phyloP scores from a whole-genome alignment of 2,797 vertebrate genomes.

The Rhodeus uyekii region DNA sequence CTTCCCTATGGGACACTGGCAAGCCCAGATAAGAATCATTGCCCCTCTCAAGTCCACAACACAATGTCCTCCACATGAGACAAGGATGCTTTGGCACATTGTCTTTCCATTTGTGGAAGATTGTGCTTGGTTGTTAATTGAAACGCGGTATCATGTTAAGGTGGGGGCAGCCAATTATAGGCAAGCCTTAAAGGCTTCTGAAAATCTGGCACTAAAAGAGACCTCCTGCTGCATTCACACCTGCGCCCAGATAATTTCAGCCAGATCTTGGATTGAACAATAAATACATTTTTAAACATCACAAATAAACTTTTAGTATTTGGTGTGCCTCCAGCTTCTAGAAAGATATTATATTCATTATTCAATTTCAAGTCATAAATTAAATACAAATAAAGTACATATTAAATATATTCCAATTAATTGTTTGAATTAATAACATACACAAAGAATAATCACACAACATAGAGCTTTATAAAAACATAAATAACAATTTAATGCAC shows the following conservation, averaged over 20 bases:
- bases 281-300: background rate
- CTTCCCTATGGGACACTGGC: slow-evolving; percentile 59
- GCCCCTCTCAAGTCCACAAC: slow-evolving; percentile 37
- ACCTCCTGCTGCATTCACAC: slow-evolving; percentile 12
- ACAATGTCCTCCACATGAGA: slow-evolving; percentile 35
- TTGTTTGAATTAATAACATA: background rate
- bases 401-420: background rate
- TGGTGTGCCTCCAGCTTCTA: background rate
- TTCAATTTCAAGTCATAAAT: background rate
- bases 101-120: slow-evolving; percentile 42
- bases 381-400: background rate
- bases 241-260: background rate
- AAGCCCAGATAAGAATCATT: slow-evolving; percentile 64
- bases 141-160: slow-evolving; percentile 44
- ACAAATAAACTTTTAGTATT: background rate
- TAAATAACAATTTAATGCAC: background rate
- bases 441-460: background rate
- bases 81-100: slow-evolving; percentile 52
- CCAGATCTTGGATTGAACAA: background rate
- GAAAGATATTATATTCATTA: background rate
- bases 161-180: slow-evolving; percentile 11
- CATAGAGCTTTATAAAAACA: background rate
- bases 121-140: slow-evolving; percentile 59
- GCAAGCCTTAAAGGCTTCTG: background rate
- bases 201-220: background rate